Conservation (phyloP, 2,113 vertebrate genomes). For the Proteles cristata region DNA sequence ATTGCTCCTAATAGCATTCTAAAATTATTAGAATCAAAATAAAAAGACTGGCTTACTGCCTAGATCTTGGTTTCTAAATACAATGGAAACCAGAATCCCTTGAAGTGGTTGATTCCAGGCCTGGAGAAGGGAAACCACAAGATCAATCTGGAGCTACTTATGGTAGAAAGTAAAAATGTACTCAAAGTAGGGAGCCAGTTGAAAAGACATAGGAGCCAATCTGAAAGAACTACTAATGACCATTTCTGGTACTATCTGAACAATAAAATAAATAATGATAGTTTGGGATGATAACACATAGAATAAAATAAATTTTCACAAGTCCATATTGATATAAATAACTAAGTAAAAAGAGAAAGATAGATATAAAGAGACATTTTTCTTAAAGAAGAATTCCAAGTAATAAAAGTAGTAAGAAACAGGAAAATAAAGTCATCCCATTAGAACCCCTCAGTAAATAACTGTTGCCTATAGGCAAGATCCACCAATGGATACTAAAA, state of each 20-base stretch:
- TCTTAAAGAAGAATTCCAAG: slow-evolving; percentile 39
- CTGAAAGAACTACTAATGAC: neutral
- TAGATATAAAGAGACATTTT: neutral
- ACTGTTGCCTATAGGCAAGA: neutral
- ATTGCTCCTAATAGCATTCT: neutral
- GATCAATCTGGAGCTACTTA: neutral
- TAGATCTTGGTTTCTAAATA: slow-evolving; percentile 40
- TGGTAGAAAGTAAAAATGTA: neutral
- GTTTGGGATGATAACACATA: neutral
- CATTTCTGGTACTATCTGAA: neutral
- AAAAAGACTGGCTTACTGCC: neutral
- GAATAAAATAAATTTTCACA: neutral
- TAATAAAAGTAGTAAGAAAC: slow-evolving; percentile 25
- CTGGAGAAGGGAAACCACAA: neutral
- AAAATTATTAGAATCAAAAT: slow-evolving; percentile 45
- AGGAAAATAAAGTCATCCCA: neutral
- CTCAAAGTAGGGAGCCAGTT: neutral
- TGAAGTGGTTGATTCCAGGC: neutral
- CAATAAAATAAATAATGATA: neutral
- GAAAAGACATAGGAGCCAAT: neutral
- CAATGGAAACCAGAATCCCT: neutral
- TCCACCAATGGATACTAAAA: neutral
- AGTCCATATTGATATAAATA: neutral
- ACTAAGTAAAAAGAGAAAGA: neutral
- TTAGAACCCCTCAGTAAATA: neutral